These are phyloP conservation scores for Pachycephus smyrnensis DNA, from an alignment of 2,888 invertebrate species.

Conservation along the genomic window DNA sequence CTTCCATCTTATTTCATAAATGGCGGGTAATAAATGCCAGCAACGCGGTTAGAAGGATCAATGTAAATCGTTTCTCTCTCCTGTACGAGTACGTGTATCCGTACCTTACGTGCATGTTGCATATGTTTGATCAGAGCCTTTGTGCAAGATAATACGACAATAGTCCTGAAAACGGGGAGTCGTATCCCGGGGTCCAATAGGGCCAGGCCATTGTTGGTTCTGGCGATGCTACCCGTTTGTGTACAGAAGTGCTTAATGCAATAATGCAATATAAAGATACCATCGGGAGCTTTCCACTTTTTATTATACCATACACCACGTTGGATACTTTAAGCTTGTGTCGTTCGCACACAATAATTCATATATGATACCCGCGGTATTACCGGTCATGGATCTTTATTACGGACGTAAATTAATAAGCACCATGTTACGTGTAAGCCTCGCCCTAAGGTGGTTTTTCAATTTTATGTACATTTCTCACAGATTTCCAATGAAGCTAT, in stretches of 20 bases:
- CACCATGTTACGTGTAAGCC: constrained; percentile 11
- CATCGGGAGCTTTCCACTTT: constrained; percentile 45
- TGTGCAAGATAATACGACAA: constrained; percentile 38
- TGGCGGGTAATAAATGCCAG: constrained; percentile 7
- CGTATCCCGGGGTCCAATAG: constrained; percentile 29
- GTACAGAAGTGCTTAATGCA: constrained; percentile 64
- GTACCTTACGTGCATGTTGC: constrained; percentile 28
- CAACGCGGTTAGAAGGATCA: neutral
- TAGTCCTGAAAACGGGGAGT: constrained; percentile 16
- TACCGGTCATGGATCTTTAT: neutral
- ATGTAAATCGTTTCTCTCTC: neutral
- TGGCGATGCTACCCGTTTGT: constrained; percentile 49
- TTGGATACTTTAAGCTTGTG: neutral
- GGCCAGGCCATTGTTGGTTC: constrained; percentile 44
- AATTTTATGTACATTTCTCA: neutral
- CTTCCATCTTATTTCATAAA: constrained; percentile 5
- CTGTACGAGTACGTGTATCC: constrained; percentile 6
- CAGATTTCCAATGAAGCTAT: neutral
- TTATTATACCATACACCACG: neutral
- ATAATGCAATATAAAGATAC: constrained; percentile 65
- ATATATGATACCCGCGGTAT: constrained; percentile 20
- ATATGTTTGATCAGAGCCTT: constrained; percentile 44
- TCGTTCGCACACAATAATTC: constrained; percentile 1
- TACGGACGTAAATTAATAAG: constrained; percentile 46
- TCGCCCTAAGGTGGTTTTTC: neutral